phyloP scores from a whole-genome alignment of 2,113 vertebrate genomes.

The Regulus satrapa region DNA sequence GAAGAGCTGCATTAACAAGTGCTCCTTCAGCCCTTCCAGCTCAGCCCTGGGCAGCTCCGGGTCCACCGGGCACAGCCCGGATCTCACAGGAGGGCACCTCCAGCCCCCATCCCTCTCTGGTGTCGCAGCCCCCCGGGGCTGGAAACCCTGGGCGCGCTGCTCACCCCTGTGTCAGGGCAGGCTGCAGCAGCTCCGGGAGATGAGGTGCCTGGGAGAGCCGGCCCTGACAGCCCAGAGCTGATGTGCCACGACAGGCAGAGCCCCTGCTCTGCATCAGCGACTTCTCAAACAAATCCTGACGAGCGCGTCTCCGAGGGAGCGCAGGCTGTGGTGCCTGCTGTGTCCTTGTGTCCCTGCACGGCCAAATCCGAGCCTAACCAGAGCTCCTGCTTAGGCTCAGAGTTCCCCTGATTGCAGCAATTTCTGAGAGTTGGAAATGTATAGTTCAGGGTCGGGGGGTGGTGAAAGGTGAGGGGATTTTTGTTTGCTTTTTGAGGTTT shows the following conservation, averaged over 20 bases:
- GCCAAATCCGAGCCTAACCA: neutral
- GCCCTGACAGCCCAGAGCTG: neutral
- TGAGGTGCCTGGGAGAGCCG: neutral
- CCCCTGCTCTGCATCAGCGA: neutral
- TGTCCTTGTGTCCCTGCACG: neutral
- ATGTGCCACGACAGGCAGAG: neutral
- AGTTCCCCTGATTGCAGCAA: neutral
- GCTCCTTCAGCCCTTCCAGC: neutral
- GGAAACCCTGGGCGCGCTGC: neutral
- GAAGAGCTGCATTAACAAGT: neutral
- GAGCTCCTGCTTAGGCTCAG: neutral
- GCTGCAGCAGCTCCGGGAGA: neutral
- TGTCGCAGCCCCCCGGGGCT: neutral
- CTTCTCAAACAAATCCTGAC: neutral
- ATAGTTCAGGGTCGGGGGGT: neutral
- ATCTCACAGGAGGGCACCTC: neutral
- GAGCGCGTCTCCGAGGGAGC: neutral
- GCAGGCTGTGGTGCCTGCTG: fast-evolving
- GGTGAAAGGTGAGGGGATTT: neutral
- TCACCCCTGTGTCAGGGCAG: neutral
- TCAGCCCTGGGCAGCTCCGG: neutral
- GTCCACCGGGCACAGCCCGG: fast-evolving
- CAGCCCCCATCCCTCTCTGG: neutral
- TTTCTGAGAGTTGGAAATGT: neutral
- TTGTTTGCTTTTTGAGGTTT: neutral